Evolutionary conservation across 2,797 vertebrate genomes (phyloP).

Genomic region (Caiman crocodilus): DNA sequence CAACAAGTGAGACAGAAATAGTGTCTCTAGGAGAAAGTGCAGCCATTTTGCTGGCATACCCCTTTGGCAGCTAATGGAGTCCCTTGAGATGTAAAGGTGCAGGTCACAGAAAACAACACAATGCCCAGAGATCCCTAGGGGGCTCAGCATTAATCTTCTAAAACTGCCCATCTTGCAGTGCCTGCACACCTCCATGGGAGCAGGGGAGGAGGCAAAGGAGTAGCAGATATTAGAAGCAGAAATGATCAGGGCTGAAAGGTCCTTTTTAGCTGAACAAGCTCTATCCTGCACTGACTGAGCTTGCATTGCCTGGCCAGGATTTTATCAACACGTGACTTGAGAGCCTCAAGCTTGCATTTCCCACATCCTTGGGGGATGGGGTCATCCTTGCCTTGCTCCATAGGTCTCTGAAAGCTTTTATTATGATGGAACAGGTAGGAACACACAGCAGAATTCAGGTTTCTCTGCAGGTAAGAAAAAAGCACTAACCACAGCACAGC

Average conservation of each 20-base stretch:
- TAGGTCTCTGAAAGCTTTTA: not conserved
- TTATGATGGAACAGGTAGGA: too few relatives aligned
- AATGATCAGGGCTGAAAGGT: not conserved
- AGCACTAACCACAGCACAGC: too few relatives aligned
- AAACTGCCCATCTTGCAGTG: not conserved
- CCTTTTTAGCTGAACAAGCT: not conserved
- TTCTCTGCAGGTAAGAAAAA: too few relatives aligned
- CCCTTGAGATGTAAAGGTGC: not conserved
- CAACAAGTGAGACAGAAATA: not conserved
- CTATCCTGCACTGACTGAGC: not conserved
- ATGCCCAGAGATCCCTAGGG: not conserved
- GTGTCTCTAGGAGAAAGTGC: not conserved
- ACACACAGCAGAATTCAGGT: too few relatives aligned
- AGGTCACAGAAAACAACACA: not conserved
- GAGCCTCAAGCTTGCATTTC: not conserved
- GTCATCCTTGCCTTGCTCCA: too few relatives aligned
- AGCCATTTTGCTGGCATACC: not conserved
- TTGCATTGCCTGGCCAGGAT: not conserved
- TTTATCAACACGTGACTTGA: not conserved
- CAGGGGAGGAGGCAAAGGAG: too few relatives aligned
- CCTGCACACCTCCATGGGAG: not conserved
- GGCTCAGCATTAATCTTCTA: too few relatives aligned
- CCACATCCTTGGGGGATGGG: too few relatives aligned
- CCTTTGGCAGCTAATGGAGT: not conserved
- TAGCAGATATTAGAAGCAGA: not conserved